A percentile compares a stretch with the other conserved stretches of the same genome.
Evolutionary conservation across 2,888 invertebrate species (phyloP).

Genomic region (Notodonta dromedarius): DNA sequence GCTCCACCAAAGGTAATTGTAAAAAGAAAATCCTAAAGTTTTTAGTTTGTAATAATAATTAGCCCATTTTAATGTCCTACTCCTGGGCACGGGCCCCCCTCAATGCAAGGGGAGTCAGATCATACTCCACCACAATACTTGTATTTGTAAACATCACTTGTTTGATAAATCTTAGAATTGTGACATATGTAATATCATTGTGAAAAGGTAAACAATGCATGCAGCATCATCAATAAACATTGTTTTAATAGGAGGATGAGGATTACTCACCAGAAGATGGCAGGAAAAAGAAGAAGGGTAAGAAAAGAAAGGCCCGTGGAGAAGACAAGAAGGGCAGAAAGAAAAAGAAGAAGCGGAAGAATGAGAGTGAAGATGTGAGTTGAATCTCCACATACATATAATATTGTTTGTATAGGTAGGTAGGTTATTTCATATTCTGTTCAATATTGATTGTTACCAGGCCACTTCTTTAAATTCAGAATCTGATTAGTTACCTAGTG

Average conservation of each 20-base stretch:
- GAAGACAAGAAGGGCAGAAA: conserved; percentile 97
- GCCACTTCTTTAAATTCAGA: no score
- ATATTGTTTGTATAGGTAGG: no score
- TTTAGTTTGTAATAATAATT: no score
- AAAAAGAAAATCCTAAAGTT: conserved; percentile 1
- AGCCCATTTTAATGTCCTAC: no score
- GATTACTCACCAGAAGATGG: conserved; percentile 94
- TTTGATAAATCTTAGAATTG: conserved; percentile 22
- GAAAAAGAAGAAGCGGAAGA: conserved; percentile 97
- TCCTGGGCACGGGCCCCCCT: no score
- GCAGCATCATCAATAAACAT: conserved; percentile 15
- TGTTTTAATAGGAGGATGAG: conserved; percentile 88
- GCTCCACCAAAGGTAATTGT: conserved; percentile 83
- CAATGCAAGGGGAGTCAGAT: not conserved
- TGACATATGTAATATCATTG: conserved; percentile 1
- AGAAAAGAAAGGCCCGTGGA: conserved; percentile 95
- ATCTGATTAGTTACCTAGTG: no score
- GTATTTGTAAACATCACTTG: conserved; percentile 34
- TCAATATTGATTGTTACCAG: no score
- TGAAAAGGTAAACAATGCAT: not conserved
- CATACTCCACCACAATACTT: not conserved
- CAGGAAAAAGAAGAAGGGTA: conserved; percentile 96
- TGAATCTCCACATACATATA: not conserved
- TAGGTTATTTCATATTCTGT: no score
- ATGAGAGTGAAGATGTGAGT: conserved; percentile 92